phyloP scores from a whole-genome alignment of 2,888 invertebrate species.

The Melangyna quadrimaculata region DNA sequence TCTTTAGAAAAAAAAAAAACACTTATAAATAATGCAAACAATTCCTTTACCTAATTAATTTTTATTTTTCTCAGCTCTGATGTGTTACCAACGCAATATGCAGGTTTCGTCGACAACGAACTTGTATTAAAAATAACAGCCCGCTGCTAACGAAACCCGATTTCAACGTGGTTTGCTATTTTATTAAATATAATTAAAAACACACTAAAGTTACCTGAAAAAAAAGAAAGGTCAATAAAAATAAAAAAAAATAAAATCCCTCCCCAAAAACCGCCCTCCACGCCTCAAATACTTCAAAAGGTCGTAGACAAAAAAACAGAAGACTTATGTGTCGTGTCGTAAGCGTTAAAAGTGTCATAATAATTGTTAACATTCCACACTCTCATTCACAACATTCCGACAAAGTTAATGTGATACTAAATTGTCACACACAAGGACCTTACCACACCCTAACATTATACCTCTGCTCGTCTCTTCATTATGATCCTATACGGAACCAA shows the following conservation, averaged over 20 bases:
- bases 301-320: conserved; percentile 32
- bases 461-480: conserved; percentile 38
- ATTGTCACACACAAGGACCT: conserved; percentile 65
- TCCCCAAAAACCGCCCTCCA: too few relatives aligned
- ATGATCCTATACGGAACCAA: conserved; percentile 6
- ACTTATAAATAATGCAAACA: too few relatives aligned
- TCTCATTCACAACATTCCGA: conserved; percentile 50
- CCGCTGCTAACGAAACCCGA: conserved; percentile 94
- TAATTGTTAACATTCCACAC: conserved; percentile 65
- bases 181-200: neutral
- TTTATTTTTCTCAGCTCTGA: conserved; percentile 51
- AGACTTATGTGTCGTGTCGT: conserved; percentile 21
- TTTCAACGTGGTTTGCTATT: conserved; percentile 84
- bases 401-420: conserved; percentile 64
- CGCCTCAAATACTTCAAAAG: neutral
- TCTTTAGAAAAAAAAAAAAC: too few relatives aligned
- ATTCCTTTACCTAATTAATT: neutral
- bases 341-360: conserved; percentile 58
- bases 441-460: conserved; percentile 32
- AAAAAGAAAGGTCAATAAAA: conserved; percentile 19
- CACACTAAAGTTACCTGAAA: neutral
- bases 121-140: conserved; percentile 86
- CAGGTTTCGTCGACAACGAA: conserved; percentile 99
- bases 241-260: conserved; percentile 14
- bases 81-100: conserved; percentile 86